Evolutionary conservation across 2,113 vertebrate species (phyloP), one percentile per base, ranked within the genome.

Genomic region (Bubo bubo): DNA sequence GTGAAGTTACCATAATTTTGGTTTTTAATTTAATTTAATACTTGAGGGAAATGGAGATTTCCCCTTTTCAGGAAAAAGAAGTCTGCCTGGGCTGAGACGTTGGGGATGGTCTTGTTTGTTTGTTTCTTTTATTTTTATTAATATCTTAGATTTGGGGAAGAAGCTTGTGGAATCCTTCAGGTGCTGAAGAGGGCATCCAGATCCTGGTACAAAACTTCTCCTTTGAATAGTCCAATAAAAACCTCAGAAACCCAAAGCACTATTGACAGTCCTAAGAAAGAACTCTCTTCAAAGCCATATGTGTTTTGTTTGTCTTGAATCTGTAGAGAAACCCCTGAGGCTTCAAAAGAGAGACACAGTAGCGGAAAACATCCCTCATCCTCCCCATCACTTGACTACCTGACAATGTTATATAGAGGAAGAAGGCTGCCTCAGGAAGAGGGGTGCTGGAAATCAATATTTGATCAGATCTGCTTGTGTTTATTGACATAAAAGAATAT

Each of bases 401-500:
- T 91, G 77, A 47, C 66, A 8, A 35, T 10, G 53, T 82, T 82
- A 47, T 4, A 32, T 58, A 34, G 74, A 52, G 73, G 72, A 72
- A 23, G 70, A 53, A 84, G 22, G 56, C 56, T 82, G 76, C 84
- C 80, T 95, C 4, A 0, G 86, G 86, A 94, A 45, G 53, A 85
- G 52, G 39, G 43, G 80, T 18, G 60, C 93, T 95, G 86, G 73
- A 82, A 97, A 95, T 94, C 96, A 95, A 76, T 95, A 96, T 88
- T 96, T 96, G 97, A 95, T 97, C 93, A 94, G 86, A 95, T 96
- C 94, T 92, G 68, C 74, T 79, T 15, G 86, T 94, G 93, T 95
- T 97, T 96, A 95, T 96, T 94, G 95, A 55, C 94, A 76, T 79
- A 62, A 97, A 93, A 90, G 45, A 93, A 95, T 95, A 96, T 94